Conservation (phyloP, 2,113 vertebrate genomes). For the Ictalurus punctatus region DNA sequence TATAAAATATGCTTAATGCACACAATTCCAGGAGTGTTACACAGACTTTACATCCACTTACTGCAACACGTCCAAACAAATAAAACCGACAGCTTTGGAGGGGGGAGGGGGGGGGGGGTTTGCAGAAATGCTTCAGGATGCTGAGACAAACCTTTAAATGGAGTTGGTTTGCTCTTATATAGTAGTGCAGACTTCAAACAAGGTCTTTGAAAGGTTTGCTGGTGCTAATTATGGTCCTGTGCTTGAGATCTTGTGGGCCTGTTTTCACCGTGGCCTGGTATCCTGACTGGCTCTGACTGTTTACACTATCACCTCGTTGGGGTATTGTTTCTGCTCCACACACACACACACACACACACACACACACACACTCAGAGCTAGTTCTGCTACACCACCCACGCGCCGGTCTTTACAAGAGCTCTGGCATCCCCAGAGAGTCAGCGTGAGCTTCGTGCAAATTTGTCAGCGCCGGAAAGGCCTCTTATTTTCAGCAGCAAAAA, state of each 20-base stretch:
- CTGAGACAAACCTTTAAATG: slow-evolving; percentile 12
- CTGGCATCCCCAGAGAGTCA: slow-evolving; percentile 19
- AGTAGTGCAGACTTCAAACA: not conserved
- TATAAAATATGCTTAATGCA: slow-evolving; percentile 13
- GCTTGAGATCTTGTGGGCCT: not conserved
- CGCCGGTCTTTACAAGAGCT: slow-evolving; percentile 23
- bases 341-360: not conserved
- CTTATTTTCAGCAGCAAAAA: slow-evolving; percentile 8
- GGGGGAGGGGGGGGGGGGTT: not conserved
- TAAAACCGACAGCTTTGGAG: not conserved
- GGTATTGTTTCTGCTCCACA: not conserved
- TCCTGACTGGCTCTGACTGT: not conserved
- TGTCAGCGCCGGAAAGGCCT: slow-evolving; percentile 39
- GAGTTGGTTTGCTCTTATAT: not conserved
- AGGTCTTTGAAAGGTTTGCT: not conserved
- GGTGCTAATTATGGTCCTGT: slow-evolving; percentile 14
- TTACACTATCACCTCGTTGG: slow-evolving; percentile 23
- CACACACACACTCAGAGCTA: not conserved
- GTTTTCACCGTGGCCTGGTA: not conserved
- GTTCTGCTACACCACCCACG: slow-evolving; percentile 25
- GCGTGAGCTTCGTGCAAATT: slow-evolving; percentile 34
- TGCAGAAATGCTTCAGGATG: not conserved
- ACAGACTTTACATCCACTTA: not conserved
- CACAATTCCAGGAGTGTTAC: not conserved
- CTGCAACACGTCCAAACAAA: not conserved